phyloP scores from a whole-genome alignment of 2,113 vertebrate species.

The Calyptommatus sinebrachiatus region DNA sequence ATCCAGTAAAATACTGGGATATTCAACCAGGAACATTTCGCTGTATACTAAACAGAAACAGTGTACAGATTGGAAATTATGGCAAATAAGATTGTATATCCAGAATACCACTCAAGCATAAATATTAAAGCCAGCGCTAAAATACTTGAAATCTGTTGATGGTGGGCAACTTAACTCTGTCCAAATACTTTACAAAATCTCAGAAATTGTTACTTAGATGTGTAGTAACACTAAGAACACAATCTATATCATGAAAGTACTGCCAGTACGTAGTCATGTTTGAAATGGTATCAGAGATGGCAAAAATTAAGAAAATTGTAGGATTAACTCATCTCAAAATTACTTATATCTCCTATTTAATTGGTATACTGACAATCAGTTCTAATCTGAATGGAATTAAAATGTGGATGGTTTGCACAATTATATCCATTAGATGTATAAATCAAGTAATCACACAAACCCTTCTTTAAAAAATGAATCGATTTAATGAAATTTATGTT shows the following conservation, averaged over 20 bases:
- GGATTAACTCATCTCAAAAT: too few relatives aligned
- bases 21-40: slow-evolving; percentile 90
- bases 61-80: slow-evolving; percentile 90
- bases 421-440: slow-evolving; percentile 24
- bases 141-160: slow-evolving; percentile 72
- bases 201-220: slow-evolving; percentile 38
- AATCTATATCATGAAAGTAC: too few relatives aligned
- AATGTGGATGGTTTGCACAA: too few relatives aligned
- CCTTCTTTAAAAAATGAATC: slow-evolving; percentile 37
- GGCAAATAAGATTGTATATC: slow-evolving; percentile 69
- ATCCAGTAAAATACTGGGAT: slow-evolving; percentile 92
- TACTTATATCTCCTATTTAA: too few relatives aligned
- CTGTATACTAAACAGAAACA: slow-evolving; percentile 85
- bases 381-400: too few relatives aligned
- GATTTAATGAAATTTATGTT: slow-evolving; percentile 26
- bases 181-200: slow-evolving; percentile 59
- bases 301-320: too few relatives aligned
- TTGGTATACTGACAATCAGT: too few relatives aligned
- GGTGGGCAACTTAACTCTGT: slow-evolving; percentile 29
- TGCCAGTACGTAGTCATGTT: too few relatives aligned
- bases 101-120: slow-evolving; percentile 18
- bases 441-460: slow-evolving; percentile 44
- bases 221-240: neutral
- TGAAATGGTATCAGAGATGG: too few relatives aligned
- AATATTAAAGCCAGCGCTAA: slow-evolving; percentile 44